Conservation (phyloP, 1,140 invertebrate genomes). For the Eciton burchellii region DNA sequence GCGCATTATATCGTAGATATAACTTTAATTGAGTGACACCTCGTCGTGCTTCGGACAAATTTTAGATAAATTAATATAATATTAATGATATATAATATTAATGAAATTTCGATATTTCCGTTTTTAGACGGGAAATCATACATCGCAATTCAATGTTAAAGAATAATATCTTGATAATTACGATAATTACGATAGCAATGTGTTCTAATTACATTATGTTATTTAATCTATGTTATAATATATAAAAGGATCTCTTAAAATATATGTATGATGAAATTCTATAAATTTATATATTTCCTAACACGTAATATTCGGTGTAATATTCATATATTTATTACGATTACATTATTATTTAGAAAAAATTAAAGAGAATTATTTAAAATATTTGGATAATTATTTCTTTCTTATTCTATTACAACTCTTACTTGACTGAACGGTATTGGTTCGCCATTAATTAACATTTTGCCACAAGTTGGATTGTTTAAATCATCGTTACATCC, state of each 20-base stretch:
- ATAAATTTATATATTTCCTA: too few species aligned
- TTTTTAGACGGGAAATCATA: not conserved
- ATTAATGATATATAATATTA: slow-evolving; percentile 6
- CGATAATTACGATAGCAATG: not conserved
- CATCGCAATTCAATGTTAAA: not conserved
- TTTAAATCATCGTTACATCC: slow-evolving; percentile 79
- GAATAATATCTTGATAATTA: not conserved
- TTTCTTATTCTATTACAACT: slow-evolving; percentile 7
- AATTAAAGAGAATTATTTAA: not conserved
- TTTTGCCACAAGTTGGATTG: slow-evolving; percentile 82
- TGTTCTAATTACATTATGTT: too few species aligned
- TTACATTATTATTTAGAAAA: slow-evolving; percentile 20
- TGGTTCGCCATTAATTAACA: slow-evolving; percentile 77
- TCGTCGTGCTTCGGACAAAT: not conserved
- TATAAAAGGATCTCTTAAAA: too few species aligned
- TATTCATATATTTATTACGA: not conserved
- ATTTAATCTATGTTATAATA: too few species aligned
- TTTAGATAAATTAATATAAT: not conserved
- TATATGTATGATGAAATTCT: too few species aligned
- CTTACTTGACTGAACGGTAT: slow-evolving; percentile 82
- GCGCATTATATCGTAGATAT: slow-evolving; percentile 8
- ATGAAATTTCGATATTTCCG: not conserved
- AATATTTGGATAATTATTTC: not conserved
- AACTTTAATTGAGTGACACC: slow-evolving; percentile 54
- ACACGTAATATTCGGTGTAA: too few species aligned